These are phyloP conservation scores for Amphimedon queenslandica DNA, from an alignment of 37 sponge, comb jelly and placozoan genomes.

Conservation along the genomic window DNA sequence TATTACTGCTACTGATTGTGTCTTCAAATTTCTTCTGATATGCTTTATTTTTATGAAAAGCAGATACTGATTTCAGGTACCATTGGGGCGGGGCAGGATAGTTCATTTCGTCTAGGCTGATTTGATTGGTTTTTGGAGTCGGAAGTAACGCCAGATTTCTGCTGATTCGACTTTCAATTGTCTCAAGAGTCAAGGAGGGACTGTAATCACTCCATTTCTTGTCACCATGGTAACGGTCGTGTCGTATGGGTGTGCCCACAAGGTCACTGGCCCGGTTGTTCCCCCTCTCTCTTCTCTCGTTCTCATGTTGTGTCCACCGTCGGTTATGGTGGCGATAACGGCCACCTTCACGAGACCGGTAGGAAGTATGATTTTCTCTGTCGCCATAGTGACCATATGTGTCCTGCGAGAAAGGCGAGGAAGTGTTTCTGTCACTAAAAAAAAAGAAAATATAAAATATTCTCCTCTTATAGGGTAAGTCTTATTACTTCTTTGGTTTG, in stretches of 20 bases:
- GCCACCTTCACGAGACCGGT: too few species aligned
- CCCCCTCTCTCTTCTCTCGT: background rate
- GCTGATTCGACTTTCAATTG: background rate
- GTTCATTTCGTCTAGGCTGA: conserved; percentile 46
- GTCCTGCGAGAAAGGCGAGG: background rate
- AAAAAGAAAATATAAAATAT: too few species aligned
- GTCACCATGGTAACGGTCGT: background rate
- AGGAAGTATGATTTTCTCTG: too few species aligned
- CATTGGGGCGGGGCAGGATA: conserved; percentile 60
- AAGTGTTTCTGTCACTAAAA: background rate
- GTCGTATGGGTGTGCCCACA: background rate
- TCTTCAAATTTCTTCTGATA: too few species aligned
- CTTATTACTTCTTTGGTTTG: conserved; percentile 7
- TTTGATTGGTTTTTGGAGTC: conserved; percentile 16
- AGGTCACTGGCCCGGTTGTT: background rate
- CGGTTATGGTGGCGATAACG: too few species aligned
- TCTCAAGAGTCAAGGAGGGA: background rate
- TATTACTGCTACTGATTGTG: too few species aligned
- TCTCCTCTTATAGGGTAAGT: background rate
- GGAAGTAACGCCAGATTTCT: conserved; percentile 30
- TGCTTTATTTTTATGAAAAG: conserved; percentile 1
- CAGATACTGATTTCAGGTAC: conserved; percentile 38
- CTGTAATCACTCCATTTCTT: background rate
- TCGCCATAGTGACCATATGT: too few species aligned
- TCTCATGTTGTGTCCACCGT: too few species aligned